These are phyloP conservation scores for Sebastes schlegelii DNA, from an alignment of 2,113 vertebrate species.

Conservation along the genomic window DNA sequence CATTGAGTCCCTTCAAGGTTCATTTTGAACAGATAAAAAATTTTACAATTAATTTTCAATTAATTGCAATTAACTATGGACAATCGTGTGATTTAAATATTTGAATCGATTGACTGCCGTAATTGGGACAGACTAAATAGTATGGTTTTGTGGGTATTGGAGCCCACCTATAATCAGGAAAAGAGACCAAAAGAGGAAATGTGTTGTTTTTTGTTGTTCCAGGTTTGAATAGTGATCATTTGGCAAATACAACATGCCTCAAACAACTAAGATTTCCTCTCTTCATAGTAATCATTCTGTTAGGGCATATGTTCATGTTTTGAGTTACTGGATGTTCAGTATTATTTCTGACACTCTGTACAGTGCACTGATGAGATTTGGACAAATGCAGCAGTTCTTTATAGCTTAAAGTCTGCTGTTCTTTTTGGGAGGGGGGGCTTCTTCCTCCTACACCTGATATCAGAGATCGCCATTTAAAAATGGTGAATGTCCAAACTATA, in stretches of 20 bases:
- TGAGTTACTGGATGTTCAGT: not conserved
- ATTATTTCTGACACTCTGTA: not conserved
- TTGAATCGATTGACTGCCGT: too few relatives aligned
- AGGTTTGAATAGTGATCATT: not conserved
- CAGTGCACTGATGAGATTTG: not conserved
- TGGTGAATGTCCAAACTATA: constrained; percentile 7
- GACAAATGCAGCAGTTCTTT: not conserved
- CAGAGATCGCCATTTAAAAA: not conserved
- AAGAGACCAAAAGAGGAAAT: not conserved
- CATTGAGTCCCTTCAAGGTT: too few relatives aligned
- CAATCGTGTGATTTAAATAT: too few relatives aligned
- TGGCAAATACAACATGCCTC: not conserved
- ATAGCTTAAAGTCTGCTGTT: not conserved
- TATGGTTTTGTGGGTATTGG: not conserved
- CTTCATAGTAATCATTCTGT: not conserved
- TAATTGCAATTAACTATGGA: too few relatives aligned
- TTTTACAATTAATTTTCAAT: too few relatives aligned
- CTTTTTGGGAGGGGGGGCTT: not conserved
- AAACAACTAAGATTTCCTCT: not conserved
- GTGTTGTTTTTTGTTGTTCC: not conserved
- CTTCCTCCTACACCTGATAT: not conserved
- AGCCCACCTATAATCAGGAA: too few relatives aligned
- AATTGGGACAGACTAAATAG: not conserved
- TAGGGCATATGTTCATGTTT: not conserved
- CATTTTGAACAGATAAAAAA: too few relatives aligned